phyloP scores from a whole-genome alignment of 2,888 invertebrate species.

The Cantharis flavilabris region DNA sequence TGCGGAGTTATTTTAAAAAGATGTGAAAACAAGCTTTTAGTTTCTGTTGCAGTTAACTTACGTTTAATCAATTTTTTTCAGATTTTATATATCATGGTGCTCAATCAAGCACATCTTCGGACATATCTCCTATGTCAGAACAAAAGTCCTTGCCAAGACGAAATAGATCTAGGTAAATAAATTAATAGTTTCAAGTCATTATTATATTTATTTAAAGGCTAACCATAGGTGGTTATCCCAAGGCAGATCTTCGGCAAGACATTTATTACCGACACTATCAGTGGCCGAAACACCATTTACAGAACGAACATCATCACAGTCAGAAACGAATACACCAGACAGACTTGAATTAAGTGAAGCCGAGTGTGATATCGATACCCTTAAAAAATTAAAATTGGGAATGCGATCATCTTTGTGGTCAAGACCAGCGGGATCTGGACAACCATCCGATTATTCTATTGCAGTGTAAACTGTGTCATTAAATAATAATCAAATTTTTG shows the following conservation, averaged over 20 bases:
- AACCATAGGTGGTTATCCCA: constrained; percentile 59
- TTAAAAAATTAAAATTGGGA: constrained; percentile 73
- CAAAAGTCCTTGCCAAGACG: constrained; percentile 75
- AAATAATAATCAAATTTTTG: constrained; percentile 31
- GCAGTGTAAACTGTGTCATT: constrained; percentile 63
- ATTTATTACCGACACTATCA: constrained; percentile 67
- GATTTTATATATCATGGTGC: constrained; percentile 77
- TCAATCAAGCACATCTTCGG: constrained; percentile 76
- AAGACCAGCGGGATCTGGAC: constrained; percentile 63
- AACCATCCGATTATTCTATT: constrained; percentile 75
- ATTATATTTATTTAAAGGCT: constrained; percentile 23
- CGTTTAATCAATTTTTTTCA: constrained; percentile 49
- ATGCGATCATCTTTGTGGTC: constrained; percentile 74
- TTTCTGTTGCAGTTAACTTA: background rate
- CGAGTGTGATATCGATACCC: constrained; percentile 74
- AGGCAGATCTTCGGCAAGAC: constrained; percentile 56
- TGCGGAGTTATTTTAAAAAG: background rate
- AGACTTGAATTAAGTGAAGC: constrained; percentile 70
- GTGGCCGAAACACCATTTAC: constrained; percentile 63
- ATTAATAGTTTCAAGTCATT: constrained; percentile 1
- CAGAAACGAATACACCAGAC: constrained; percentile 54
- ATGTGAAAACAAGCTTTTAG: background rate
- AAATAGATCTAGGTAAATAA: constrained; percentile 68
- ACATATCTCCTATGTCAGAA: constrained; percentile 78
- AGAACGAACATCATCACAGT: constrained; percentile 49